Evolutionary conservation across 30 jellyfish, hydroid and myxozoan species (phyloP), one percentile per base, ranked within the genome.

Genomic region (Pseudorhiza aurosa): DNA sequence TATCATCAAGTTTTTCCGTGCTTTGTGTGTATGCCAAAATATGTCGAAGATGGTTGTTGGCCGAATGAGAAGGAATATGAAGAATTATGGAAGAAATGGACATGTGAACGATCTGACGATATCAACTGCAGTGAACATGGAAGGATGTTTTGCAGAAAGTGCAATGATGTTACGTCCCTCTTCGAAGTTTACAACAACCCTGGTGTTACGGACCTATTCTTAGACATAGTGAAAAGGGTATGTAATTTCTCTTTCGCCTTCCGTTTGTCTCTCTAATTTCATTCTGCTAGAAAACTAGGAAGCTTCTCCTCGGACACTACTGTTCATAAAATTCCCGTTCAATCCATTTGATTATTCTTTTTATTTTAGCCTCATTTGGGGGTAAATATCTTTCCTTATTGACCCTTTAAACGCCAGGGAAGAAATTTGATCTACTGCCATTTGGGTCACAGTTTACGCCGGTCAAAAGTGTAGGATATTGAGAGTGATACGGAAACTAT

Each of bases 11-110:
- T 36, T 2, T 76, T 56, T 33, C 88, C 88, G 11, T 76, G 88
- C 24, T 76, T 76, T 37, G 65, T 40, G 24, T 76, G 88, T 43
- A 58, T 76, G 79, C 45, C 88, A 25, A 58, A 49, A 31, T 76
- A 57, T 44, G 77, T 76, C 28, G 28, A 57, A 44, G 68, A 58
- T 30, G 45, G 77, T 0, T 25, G 53, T 2, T 76, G 88, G 88
- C 88, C 88, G 10, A 45, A 30, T 28, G 79, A 39, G n/a, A n/a
- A 1, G 10, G 88, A 76, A 1, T 36, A 30, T 17, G 39, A 58
- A 17, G 79, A 76, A 28, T 12, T 76, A 31, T 17, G 35, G 50
- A 49, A 46, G 50, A 26, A n/a, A 36, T 76, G 88, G 88, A 42
- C 57, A 8, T 18, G 30, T 12, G 72, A 76, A 46, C 26, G 32